Evolutionary conservation across 2,797 vertebrate species (phyloP).

Genomic region (Dallia pectoralis): DNA sequence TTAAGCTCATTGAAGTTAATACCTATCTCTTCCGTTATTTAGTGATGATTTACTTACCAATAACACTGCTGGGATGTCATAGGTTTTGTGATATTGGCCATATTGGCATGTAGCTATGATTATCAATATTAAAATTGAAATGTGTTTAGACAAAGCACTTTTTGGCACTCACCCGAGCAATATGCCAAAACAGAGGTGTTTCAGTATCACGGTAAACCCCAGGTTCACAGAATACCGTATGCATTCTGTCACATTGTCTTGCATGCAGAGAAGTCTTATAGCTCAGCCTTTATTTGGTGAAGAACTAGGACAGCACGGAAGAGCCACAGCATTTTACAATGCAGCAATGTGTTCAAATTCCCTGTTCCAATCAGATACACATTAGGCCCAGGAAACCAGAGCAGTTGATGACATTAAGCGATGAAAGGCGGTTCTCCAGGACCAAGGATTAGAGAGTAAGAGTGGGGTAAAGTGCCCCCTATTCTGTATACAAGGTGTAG

Average conservation of each 20-base stretch:
- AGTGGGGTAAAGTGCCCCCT: not conserved
- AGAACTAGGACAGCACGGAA: not conserved
- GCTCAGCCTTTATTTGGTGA: not conserved
- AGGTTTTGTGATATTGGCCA: too few relatives aligned
- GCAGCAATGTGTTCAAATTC: not conserved
- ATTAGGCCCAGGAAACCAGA: not conserved
- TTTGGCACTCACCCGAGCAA: not conserved
- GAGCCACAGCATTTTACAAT: not conserved
- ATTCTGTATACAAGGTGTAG: too few relatives aligned
- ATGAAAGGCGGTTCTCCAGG: not conserved
- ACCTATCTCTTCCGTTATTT: too few relatives aligned
- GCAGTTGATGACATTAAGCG: not conserved
- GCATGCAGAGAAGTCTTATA: not conserved
- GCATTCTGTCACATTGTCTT: not conserved
- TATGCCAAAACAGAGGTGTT: not conserved
- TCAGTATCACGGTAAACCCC: not conserved
- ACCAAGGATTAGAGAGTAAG: not conserved
- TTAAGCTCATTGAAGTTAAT: too few relatives aligned
- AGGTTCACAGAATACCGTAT: not conserved
- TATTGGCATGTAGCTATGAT: too few relatives aligned
- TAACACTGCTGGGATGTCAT: too few relatives aligned
- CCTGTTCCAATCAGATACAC: not conserved
- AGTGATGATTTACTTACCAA: too few relatives aligned
- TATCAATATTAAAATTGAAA: too few relatives aligned
- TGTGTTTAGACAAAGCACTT: constrained; percentile 19